These are phyloP conservation scores for Tenebrio molitor DNA, from an alignment of 1,140 invertebrate genomes.

Conservation along the genomic window DNA sequence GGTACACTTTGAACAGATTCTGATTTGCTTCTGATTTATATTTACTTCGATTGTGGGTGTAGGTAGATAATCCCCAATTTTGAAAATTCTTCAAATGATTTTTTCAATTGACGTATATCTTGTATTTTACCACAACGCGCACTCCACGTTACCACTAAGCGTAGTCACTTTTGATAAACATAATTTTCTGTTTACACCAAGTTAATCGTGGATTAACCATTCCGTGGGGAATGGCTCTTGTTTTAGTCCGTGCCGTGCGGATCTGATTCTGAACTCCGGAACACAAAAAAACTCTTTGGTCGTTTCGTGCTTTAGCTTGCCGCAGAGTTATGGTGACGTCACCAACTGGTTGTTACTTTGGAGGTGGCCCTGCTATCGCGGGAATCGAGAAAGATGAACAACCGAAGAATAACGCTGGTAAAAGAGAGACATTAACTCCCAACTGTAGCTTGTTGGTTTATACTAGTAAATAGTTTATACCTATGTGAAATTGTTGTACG, in stretches of 20 bases:
- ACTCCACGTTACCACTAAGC: not conserved
- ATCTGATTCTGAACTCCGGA: no score
- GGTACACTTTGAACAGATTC: no score
- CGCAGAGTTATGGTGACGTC: conserved; percentile 43
- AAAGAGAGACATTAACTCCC: no score
- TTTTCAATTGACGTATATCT: not conserved
- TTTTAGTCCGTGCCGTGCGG: not conserved
- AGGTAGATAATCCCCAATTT: no score
- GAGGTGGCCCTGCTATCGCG: conserved; percentile 50
- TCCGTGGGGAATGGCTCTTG: not conserved
- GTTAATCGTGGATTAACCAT: no score
- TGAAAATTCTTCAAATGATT: not conserved
- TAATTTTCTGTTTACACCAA: conserved; percentile 1
- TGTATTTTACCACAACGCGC: not conserved
- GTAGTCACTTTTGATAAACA: not conserved
- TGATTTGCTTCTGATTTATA: no score
- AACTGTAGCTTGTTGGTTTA: no score
- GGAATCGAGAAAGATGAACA: conserved; percentile 44
- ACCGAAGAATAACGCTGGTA: conserved; percentile 6
- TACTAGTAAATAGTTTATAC: no score
- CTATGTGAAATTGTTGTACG: no score
- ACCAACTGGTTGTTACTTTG: conserved; percentile 50
- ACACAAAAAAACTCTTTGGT: conserved; percentile 11
- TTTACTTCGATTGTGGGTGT: no score
- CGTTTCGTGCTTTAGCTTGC: not conserved